Evolutionary conservation across 2,888 invertebrate species (phyloP).

Genomic region (Eudemis profundana): DNA sequence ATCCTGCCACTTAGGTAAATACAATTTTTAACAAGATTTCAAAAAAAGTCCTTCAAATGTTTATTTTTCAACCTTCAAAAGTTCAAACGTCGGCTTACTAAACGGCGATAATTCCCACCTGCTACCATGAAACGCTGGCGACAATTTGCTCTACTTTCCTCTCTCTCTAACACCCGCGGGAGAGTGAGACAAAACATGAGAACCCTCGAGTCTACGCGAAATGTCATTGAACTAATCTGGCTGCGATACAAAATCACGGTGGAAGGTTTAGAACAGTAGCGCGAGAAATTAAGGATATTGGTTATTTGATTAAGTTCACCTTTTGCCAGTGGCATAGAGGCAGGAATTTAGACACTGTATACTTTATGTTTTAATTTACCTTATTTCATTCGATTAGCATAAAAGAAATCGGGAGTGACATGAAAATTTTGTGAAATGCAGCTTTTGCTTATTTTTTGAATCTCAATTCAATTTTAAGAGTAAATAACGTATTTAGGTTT

Average conservation of each 20-base stretch:
- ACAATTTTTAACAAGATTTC: constrained; percentile 30
- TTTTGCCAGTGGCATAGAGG: too few species aligned
- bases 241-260: constrained; percentile 61
- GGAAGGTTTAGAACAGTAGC: constrained; percentile 27
- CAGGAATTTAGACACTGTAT: too few species aligned
- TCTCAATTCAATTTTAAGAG: too few species aligned
- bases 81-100: constrained; percentile 73
- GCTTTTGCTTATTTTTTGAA: too few species aligned
- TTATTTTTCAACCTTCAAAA: constrained; percentile 80
- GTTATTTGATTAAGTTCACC: too few species aligned
- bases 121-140: constrained; percentile 72
- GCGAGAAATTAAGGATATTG: neutral
- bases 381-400: too few species aligned
- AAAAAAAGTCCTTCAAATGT: constrained; percentile 38
- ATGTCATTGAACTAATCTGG: constrained; percentile 83
- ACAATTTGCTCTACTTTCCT: constrained; percentile 67
- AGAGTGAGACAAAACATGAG: constrained; percentile 53
- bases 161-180: constrained; percentile 55
- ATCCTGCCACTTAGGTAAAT: constrained; percentile 1
- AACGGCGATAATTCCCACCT: constrained; percentile 78
- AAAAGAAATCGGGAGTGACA: too few species aligned
- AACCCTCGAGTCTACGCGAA: constrained; percentile 66
- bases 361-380: too few species aligned
- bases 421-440: too few species aligned
- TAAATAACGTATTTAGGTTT: too few species aligned